These are phyloP conservation scores for Pocillopora verrucosa DNA, from an alignment of 64 coral and sea anemone species.

Conservation along the genomic window DNA sequence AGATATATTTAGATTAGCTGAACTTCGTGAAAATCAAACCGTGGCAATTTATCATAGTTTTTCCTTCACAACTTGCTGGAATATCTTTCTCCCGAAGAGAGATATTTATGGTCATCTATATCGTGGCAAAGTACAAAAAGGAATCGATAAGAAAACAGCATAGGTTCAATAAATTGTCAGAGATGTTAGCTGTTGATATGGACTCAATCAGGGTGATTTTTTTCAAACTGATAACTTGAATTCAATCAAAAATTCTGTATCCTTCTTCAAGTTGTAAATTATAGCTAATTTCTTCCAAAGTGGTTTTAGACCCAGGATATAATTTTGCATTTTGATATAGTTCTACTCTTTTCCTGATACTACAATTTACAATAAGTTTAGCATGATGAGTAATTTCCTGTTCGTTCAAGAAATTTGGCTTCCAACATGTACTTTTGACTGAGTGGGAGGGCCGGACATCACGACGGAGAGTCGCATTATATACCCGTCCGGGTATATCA, in stretches of 20 bases:
- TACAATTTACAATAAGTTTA: neutral
- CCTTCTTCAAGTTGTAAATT: neutral
- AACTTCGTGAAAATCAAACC: neutral
- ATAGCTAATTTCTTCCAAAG: neutral
- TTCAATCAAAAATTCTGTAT: neutral
- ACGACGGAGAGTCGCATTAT: too few relatives aligned
- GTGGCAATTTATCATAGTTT: neutral
- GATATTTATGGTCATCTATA: too few relatives aligned
- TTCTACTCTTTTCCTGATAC: neutral
- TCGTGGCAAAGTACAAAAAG: neutral
- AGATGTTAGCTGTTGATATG: neutral
- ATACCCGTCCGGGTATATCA: too few relatives aligned
- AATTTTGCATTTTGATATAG: neutral
- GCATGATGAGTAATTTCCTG: too few relatives aligned
- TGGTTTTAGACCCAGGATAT: neutral
- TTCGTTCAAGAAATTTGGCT: too few relatives aligned
- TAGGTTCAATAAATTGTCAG: slow-evolving; percentile 4
- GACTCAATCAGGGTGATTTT: neutral
- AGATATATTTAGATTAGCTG: too few relatives aligned
- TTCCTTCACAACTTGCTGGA: neutral
- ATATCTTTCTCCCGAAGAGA: neutral
- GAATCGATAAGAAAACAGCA: neutral
- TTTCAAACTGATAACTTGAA: slow-evolving; percentile 3
- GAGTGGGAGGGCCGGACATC: too few relatives aligned
- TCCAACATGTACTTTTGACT: too few relatives aligned